These are phyloP conservation scores for Pocillopora meandrina DNA, from an alignment of 92 coral and sea anemone genomes.

Conservation along the genomic window DNA sequence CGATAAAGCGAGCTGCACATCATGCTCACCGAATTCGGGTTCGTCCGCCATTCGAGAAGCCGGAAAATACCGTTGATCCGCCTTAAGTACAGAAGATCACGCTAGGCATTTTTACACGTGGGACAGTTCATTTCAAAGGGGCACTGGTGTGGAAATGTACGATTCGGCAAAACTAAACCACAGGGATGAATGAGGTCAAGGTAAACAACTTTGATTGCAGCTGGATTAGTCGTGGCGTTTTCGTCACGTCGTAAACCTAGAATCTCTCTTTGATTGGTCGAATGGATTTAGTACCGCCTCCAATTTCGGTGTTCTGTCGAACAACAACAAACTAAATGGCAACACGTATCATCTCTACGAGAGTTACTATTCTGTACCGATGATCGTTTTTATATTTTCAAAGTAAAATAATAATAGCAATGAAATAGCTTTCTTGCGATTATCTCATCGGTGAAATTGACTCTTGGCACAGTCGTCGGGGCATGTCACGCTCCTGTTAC, in stretches of 20 bases:
- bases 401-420: no score
- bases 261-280: no score
- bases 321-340: no score
- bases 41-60: conserved; percentile 16
- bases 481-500: conserved; percentile 29
- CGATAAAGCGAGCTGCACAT: conserved; percentile 46
- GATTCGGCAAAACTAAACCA: background rate
- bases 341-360: no score
- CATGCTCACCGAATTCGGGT: conserved; percentile 40
- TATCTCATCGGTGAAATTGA: no score
- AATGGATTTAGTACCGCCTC: no score
- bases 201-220: background rate
- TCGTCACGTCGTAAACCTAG: no score
- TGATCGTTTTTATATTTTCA: no score
- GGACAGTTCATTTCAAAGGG: background rate
- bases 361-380: no score
- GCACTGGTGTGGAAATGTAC: background rate
- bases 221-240: no score
- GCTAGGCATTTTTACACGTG: background rate
- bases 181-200: background rate
- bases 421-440: no score
- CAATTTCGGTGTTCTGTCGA: no score
- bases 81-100: background rate
- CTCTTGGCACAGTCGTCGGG: background rate
- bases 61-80: background rate